Conservation (phyloP, 2,888 invertebrate species). For the Acanthosoma haemorrhoidale region DNA sequence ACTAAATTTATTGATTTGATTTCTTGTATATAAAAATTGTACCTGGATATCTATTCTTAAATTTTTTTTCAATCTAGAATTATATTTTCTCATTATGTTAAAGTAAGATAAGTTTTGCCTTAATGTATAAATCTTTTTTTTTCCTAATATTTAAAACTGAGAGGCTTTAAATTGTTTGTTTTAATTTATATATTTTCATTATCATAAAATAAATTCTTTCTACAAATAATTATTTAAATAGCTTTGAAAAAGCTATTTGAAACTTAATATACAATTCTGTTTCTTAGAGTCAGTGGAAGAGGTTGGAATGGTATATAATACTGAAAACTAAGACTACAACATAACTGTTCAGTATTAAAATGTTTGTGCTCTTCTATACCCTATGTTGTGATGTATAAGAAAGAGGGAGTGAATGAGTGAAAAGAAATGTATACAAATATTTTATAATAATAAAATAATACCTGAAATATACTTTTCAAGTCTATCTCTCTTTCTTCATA, state of each 20-base stretch:
- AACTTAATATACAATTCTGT: background rate
- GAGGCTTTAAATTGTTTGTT: background rate
- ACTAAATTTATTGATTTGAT: conserved; percentile 4
- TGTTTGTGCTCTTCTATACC: conserved; percentile 3
- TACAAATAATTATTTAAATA: background rate
- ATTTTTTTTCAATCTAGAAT: background rate
- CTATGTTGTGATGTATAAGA: conserved; percentile 16
- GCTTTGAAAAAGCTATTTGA: background rate
- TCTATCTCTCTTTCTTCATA: conserved; percentile 7
- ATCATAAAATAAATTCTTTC: background rate
- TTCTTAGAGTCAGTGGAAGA: conserved; percentile 24
- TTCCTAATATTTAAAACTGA: background rate
- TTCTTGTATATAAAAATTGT: conserved; percentile 24
- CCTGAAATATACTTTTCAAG: background rate
- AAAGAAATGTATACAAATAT: background rate
- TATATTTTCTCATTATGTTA: conserved; percentile 14
- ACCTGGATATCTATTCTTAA: conserved; percentile 13
- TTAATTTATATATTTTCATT: background rate
- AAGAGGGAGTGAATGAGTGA: conserved; percentile 24
- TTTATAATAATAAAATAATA: background rate
- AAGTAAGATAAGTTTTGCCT: conserved; percentile 4
- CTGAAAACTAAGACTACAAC: background rate
- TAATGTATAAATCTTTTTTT: background rate
- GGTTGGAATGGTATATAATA: conserved; percentile 23
- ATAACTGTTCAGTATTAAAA: conserved; percentile 22